Conservation (phyloP, 2,113 vertebrate genomes). For the Chionomys nivalis region DNA sequence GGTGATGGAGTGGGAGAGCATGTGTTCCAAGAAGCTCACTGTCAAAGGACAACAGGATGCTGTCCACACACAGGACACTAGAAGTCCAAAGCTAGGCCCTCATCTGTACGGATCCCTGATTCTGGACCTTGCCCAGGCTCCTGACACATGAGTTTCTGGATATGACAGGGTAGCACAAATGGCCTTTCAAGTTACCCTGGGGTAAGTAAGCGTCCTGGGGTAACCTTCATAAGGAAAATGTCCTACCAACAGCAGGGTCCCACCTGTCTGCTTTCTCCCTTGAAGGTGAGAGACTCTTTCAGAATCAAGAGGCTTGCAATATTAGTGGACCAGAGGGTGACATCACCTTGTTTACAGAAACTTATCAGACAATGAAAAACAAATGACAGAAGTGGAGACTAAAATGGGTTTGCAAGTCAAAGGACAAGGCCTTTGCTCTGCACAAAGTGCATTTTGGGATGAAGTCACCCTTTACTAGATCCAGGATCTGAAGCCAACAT, state of each 20-base stretch:
- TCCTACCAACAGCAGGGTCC: not conserved
- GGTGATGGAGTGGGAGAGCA: not conserved
- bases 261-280: not conserved
- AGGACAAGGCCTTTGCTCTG: not conserved
- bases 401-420: not conserved
- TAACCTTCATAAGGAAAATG: not conserved
- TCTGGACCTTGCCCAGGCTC: not conserved
- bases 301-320: not conserved
- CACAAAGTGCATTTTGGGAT: not conserved
- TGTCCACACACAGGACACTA: not conserved
- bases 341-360: not conserved
- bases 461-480: not conserved
- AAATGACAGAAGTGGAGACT: not conserved
- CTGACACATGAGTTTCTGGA: not conserved
- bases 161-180: not conserved
- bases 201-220: not conserved
- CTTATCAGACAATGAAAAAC: not conserved
- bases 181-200: not conserved
- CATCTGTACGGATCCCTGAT: not conserved
- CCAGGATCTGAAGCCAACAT: not conserved
- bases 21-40: not conserved
- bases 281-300: not conserved
- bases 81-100: not conserved
- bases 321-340: not conserved
- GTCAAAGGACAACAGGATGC: not conserved